Base-by-base conservation (phyloP, 2,888 invertebrate species). In the Aromia moschata region DNA sequence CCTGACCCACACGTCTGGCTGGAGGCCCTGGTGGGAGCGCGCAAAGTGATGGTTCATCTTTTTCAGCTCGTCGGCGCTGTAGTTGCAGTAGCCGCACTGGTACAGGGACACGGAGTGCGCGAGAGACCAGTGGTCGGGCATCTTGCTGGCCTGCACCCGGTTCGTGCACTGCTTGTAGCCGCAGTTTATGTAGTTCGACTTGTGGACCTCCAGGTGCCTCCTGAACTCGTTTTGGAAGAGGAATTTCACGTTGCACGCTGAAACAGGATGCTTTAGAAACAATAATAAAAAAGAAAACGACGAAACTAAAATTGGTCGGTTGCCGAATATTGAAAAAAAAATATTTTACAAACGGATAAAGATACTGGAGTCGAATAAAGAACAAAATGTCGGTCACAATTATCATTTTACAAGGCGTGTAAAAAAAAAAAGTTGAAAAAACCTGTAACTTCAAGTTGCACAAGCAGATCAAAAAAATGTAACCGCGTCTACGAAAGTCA, bases 41-140 rank as follows among this genome's bases (percentile, higher is more conserved):
- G 69, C 59, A 38, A 67, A 68, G 58, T 73, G 73, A 4, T 16
- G 38, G 40, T 65, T 69, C 66, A 72, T 62, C 15, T 15, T 11
- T n/a, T 58, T 47, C 7, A 67, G 31, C 5, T 70, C 67, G 17
- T 47, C 60, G 20, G 44, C 31, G 43, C 64, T 69, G n/a, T 41
- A 51, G 30, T 58, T 64, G 46, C 73, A 73, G 40, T 65, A 65
- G 4, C 65, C 69, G 16, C 73, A 73, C 49, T 73, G 73, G 38
- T 65, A 70, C 80, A 82, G 61, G 59, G 76, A 80, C n/a, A 83
- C 58, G 0, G 77, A 79, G 62, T 86, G 85, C 1, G 17, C 40
- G 5, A 33, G 10, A 0, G 62, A 79, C 56, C 85, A 80, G 75
- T 87, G 87, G 7, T 71, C 73, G 31, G 82, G 76, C 58, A 86